These are phyloP conservation scores for Sebastes ruberrimus DNA, from an alignment of 2,797 vertebrate genomes.

Conservation along the genomic window DNA sequence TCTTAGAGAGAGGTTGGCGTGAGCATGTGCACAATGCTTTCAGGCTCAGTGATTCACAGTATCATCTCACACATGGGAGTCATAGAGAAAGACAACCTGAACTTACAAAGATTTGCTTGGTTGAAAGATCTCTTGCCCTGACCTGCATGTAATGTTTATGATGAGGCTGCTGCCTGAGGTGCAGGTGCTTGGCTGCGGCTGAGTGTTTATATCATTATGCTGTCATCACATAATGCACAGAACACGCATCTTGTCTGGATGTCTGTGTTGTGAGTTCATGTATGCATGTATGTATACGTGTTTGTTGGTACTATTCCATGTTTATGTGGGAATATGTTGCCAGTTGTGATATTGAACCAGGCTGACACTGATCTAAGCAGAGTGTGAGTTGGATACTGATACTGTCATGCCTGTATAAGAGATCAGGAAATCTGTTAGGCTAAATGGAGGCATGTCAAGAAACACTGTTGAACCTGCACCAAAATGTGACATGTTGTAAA, in stretches of 20 bases:
- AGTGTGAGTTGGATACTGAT: conserved; percentile 15
- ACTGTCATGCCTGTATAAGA: neutral
- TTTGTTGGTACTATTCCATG: neutral
- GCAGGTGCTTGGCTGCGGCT: conserved; percentile 14
- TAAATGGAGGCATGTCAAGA: conserved; percentile 14
- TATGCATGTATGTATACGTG: neutral
- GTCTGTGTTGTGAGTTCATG: conserved; percentile 9
- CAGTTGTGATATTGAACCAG: conserved; percentile 1
- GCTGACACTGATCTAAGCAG: conserved; percentile 9
- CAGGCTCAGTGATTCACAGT: conserved; percentile 4
- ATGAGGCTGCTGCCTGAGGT: conserved; percentile 1
- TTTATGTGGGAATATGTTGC: neutral
- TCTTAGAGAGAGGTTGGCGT: neutral
- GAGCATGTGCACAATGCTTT: neutral
- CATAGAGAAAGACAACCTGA: neutral
- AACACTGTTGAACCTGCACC: conserved; percentile 24
- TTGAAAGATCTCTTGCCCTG: neutral
- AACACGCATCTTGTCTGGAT: neutral
- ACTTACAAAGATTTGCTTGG: conserved; percentile 12
- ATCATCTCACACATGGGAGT: conserved; percentile 25
- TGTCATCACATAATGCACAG: conserved; percentile 4
- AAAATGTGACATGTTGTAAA: conserved; percentile 35
- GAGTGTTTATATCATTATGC: conserved; percentile 14
- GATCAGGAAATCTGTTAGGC: conserved; percentile 24
- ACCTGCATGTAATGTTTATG: conserved; percentile 19